A percentile compares a stretch with the other conserved stretches of the same genome.
phyloP scores from a whole-genome alignment of 2,888 invertebrate genomes.

The Leptinotarsa rubiginosa region DNA sequence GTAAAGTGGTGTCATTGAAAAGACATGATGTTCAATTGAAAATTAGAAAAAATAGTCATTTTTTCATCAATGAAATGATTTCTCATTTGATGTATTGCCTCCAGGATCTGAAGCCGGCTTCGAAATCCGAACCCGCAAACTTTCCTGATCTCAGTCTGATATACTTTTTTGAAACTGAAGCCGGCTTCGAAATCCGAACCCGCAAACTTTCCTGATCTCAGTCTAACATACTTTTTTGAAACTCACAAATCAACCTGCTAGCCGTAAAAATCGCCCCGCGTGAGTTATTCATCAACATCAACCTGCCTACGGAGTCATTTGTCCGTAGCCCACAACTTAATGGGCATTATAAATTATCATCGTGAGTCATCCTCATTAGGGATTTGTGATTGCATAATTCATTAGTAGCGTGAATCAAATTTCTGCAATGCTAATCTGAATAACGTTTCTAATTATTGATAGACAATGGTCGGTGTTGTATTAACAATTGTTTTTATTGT shows the following conservation, averaged over 20 bases:
- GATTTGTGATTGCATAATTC: slow-evolving; percentile 32
- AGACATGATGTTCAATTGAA: too few relatives aligned
- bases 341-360: slow-evolving; percentile 25
- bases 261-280: slow-evolving; percentile 13
- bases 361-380: slow-evolving; percentile 31
- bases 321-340: slow-evolving; percentile 23
- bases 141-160: background rate
- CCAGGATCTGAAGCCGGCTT: too few relatives aligned
- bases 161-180: background rate
- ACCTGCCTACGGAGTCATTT: slow-evolving; percentile 28
- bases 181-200: background rate
- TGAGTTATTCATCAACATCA: slow-evolving; percentile 26
- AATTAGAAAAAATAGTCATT: too few relatives aligned
- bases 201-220: background rate
- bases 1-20: too few relatives aligned
- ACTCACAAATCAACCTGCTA: slow-evolving; percentile 21
- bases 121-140: background rate
- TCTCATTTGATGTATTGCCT: too few relatives aligned
- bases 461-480: slow-evolving; percentile 26
- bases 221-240: slow-evolving; percentile 8
- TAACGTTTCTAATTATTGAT: slow-evolving; percentile 22
- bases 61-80: too few relatives aligned
- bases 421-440: slow-evolving; percentile 28
- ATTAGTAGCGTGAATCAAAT: slow-evolving; percentile 28
- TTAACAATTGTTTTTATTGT: slow-evolving; percentile 22